Percentiles rank a stretch among this genome's conserved stretches.
Conservation (phyloP, 2,113 vertebrate genomes). For the Salvelinus fontinalis region DNA sequence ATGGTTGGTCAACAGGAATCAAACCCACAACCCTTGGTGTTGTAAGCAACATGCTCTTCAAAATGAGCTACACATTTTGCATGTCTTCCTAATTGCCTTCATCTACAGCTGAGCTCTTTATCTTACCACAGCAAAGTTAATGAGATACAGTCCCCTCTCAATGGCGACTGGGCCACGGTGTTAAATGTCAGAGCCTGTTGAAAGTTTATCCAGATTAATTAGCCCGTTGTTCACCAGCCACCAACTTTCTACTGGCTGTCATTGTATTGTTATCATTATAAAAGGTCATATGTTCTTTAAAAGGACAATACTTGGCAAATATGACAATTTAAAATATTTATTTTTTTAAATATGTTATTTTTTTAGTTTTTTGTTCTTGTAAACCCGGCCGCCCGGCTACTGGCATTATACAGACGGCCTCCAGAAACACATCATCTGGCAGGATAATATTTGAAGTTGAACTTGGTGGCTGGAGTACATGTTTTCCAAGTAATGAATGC, state of each 20-base stretch:
- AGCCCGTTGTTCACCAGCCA: conserved; percentile 34
- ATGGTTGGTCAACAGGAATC: too few species aligned
- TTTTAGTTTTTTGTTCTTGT: not conserved
- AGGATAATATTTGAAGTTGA: conserved; percentile 55
- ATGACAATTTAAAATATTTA: not conserved
- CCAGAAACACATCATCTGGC: conserved; percentile 36
- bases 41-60: too few species aligned
- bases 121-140: conserved; percentile 35
- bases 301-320: conserved; percentile 38
- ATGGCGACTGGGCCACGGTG: conserved; percentile 24
- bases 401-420: conserved; percentile 6
- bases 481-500: conserved; percentile 54
- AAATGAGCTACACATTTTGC: not conserved
- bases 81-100: not conserved
- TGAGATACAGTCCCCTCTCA: conserved; percentile 32
- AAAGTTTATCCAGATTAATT: conserved; percentile 57
- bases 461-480: conserved; percentile 39
- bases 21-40: too few species aligned
- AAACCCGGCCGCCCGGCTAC: not conserved
- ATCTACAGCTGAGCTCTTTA: conserved; percentile 14
- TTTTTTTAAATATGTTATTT: conserved; percentile 1
- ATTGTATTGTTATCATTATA: conserved; percentile 18
- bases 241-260: conserved; percentile 33
- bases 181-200: conserved; percentile 39
- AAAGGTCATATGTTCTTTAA: conserved; percentile 43